phyloP scores from a whole-genome alignment of 2,113 vertebrate genomes.

The Apistogramma diplotaenia region DNA sequence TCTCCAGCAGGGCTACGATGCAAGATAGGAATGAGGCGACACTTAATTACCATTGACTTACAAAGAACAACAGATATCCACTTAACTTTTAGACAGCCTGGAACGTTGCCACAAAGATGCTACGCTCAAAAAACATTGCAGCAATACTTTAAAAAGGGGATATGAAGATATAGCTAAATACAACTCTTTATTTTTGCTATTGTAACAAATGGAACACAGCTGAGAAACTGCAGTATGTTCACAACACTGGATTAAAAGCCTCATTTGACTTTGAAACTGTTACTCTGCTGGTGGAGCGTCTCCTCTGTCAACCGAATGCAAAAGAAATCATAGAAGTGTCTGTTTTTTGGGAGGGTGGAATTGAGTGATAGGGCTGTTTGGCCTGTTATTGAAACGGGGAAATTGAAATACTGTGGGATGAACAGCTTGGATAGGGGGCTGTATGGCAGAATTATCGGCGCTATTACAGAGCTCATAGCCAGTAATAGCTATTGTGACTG shows the following conservation, averaged over 20 bases:
- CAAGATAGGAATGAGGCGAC: constrained; percentile 14
- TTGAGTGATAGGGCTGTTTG: constrained; percentile 40
- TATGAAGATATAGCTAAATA: background rate
- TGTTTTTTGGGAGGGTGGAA: constrained; percentile 12
- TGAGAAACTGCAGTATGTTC: background rate
- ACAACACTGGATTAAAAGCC: constrained; percentile 15
- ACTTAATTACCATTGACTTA: constrained; percentile 27
- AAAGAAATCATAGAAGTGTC: constrained; percentile 33
- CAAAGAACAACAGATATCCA: constrained; percentile 16
- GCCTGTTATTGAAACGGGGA: constrained; percentile 36
- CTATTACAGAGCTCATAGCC: constrained; percentile 44
- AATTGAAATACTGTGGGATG: constrained; percentile 36
- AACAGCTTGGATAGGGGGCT: constrained; percentile 44
- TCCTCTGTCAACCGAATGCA: constrained; percentile 8
- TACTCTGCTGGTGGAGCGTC: background rate
- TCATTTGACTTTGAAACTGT: constrained; percentile 39
- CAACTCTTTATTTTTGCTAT: background rate
- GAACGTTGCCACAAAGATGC: background rate
- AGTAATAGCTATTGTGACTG: constrained; percentile 39
- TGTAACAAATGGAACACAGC: background rate
- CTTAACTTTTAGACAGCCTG: constrained; percentile 8
- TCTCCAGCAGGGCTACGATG: background rate
- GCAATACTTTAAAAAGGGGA: background rate
- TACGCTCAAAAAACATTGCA: background rate
- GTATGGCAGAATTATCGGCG: constrained; percentile 40